phyloP scores from a whole-genome alignment of 2,113 vertebrate species.

The Muntiacus reevesi region DNA sequence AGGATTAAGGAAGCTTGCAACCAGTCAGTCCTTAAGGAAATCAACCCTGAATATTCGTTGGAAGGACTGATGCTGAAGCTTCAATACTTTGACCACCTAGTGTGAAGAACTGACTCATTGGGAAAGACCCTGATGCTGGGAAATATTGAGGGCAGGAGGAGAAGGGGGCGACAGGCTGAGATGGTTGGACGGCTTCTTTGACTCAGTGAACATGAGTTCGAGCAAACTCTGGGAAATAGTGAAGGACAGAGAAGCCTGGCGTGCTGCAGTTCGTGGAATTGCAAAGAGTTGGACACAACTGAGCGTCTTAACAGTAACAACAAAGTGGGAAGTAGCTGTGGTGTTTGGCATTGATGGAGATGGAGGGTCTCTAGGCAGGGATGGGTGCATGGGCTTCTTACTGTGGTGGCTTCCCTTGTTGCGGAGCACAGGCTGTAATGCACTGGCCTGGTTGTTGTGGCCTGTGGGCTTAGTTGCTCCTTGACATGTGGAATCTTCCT shows the following conservation, averaged over 20 bases:
- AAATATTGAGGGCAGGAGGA: neutral
- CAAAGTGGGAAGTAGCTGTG: neutral
- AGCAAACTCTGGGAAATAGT: neutral
- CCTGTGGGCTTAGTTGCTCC: neutral
- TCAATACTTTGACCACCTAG: neutral
- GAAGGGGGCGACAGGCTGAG: neutral
- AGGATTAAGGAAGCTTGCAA: neutral
- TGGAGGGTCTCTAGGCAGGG: neutral
- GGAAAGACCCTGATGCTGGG: neutral
- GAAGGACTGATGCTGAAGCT: neutral
- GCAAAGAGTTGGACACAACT: neutral
- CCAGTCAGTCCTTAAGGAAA: neutral
- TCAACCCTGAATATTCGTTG: neutral
- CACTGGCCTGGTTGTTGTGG: neutral
- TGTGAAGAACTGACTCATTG: neutral
- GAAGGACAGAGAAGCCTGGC: neutral
- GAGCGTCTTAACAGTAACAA: neutral
- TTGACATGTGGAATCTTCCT: neutral
- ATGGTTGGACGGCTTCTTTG: neutral
- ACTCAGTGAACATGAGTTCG: neutral
- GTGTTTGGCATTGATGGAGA: neutral
- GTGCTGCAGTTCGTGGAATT: neutral
- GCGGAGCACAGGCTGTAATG: neutral
- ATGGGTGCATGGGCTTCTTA: neutral
- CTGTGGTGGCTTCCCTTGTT: neutral